These are phyloP conservation scores for Takifugu bimaculatus DNA, from an alignment of 2,113 vertebrate species.

Conservation along the genomic window DNA sequence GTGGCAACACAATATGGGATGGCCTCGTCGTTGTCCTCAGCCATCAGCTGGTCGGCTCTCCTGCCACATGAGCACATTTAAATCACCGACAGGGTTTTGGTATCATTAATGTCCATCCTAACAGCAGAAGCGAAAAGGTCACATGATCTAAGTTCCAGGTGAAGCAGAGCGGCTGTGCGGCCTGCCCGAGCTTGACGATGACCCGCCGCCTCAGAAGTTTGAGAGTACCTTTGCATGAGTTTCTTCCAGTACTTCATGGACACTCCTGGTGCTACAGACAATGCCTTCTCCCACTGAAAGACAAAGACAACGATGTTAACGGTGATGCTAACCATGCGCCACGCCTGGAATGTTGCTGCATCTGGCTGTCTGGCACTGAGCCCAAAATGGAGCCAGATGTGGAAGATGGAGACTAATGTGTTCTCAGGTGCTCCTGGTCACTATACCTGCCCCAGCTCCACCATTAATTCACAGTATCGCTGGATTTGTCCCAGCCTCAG, in stretches of 20 bases:
- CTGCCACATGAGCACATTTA: conserved; percentile 62
- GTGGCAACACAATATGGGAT: conserved; percentile 92
- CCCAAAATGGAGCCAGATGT: no score
- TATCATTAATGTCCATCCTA: no score
- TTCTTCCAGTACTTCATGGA: conserved; percentile 99
- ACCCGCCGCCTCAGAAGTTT: background rate
- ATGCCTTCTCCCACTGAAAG: conserved; percentile 92
- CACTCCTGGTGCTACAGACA: conserved; percentile 92
- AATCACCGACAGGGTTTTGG: background rate
- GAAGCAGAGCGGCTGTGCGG: no score
- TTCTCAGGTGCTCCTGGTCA: no score
- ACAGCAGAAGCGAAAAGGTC: no score
- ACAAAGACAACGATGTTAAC: background rate
- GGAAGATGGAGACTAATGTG: background rate
- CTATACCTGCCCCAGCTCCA: conserved; percentile 95
- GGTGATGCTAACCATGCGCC: no score
- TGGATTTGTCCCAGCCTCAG: conserved; percentile 92
- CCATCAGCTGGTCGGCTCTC: conserved; percentile 94
- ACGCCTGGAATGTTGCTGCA: no score
- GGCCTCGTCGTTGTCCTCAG: conserved; percentile 90
- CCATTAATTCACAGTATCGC: conserved; percentile 97
- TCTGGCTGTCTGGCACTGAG: no score
- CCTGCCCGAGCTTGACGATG: no score
- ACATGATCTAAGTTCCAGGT: no score
- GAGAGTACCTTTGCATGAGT: conserved; percentile 89